Evolutionary conservation across 1,140 invertebrate genomes (phyloP), one percentile per base, ranked within the genome.

Genomic region (Drosophila auraria): DNA sequence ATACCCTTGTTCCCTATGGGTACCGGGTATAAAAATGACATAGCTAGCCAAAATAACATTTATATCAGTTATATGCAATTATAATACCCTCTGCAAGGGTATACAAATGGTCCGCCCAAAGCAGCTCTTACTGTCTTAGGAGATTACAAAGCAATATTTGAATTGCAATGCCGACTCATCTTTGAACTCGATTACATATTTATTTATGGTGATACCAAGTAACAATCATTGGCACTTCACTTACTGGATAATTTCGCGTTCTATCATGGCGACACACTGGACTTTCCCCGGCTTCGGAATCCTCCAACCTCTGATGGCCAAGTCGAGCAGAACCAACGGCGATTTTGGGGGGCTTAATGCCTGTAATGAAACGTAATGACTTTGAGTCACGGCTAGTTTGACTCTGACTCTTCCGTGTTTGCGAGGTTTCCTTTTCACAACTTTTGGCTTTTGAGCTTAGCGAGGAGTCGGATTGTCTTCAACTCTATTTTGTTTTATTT

Each of bases 211-310:
- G 59, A 30, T 9, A 54, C 17, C 54, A 17, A 36, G 36, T 36
- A 25, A 57, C 51, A 44, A 57, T 38, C 15, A 50, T 69, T 65
- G 23, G 25, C 38, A 87, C 87, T 91, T 71, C n/a, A 91, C 87
- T 91, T 78, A 91, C 87, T 91, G 87, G 23, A 91, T 83, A 53
- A 91, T 91, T 87, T 91, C 87, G 17, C 80, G 80, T 58, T 91
- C 87, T 62, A 91, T 91, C 87, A 91, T 91, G 38, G 15, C 71
- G 71, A 59, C 44, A 17, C 20, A n/a, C 4, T 49, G 30, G 17
- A 15, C 20, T 69, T n/a, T n/a, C 33, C 53, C 63, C 30, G n/a
- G 14, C 25, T 36, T 20, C 23, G 14, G 30, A 25, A 33, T 63
- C 63, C 63, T 42, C 9, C 38, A 57, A 27, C 44, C 54, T 64